These are phyloP conservation scores for Oryzias melastigma DNA, from an alignment of 2,113 vertebrate species.

Conservation along the genomic window DNA sequence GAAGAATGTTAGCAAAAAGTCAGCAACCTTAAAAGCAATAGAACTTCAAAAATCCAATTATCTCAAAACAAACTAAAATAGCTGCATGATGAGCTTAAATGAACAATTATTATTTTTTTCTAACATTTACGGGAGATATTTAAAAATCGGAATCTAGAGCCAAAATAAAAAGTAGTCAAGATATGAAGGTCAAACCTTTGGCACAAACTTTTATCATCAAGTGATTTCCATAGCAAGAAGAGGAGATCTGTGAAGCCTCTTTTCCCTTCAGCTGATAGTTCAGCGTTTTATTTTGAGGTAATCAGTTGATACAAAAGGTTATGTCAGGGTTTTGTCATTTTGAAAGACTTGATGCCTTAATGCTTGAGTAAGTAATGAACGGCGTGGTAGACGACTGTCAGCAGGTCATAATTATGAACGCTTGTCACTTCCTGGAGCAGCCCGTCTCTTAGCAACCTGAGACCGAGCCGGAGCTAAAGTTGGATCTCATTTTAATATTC, in stretches of 20 bases:
- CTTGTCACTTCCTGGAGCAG: constrained; percentile 64
- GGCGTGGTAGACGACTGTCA: constrained; percentile 63
- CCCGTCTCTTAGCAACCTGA: constrained; percentile 66
- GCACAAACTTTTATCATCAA: neutral
- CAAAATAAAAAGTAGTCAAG: neutral
- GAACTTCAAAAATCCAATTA: neutral
- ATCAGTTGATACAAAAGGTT: constrained; percentile 45
- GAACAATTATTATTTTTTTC: too few species aligned
- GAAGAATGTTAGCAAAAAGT: neutral
- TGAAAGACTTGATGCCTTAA: constrained; percentile 59
- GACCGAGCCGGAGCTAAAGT: constrained; percentile 45
- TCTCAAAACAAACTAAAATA: neutral
- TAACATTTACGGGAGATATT: too few species aligned
- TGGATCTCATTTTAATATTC: constrained; percentile 54
- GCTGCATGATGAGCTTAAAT: neutral
- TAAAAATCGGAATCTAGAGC: too few species aligned
- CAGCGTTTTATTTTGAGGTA: constrained; percentile 24
- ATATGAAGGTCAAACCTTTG: neutral
- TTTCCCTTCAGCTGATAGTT: constrained; percentile 30
- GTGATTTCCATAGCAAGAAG: neutral
- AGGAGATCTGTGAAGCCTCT: constrained; percentile 17
- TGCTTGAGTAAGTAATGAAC: constrained; percentile 64
- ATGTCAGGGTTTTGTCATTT: constrained; percentile 24
- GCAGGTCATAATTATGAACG: constrained; percentile 60
- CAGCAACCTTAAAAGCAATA: neutral